phyloP scores from a whole-genome alignment of 2,113 vertebrate genomes.

The Donacobius atricapilla region DNA sequence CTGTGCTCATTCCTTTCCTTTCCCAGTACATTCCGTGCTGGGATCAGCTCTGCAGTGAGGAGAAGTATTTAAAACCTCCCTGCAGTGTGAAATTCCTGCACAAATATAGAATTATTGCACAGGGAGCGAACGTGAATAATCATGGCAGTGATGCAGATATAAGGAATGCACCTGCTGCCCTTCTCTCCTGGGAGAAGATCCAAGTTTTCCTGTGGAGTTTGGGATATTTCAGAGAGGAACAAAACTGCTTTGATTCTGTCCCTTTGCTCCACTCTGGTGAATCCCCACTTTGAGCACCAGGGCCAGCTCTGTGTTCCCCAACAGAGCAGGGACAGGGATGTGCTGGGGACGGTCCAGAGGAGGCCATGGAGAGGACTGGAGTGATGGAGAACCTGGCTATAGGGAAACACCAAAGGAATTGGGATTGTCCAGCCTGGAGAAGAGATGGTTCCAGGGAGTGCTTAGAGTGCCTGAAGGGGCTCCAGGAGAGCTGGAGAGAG shows the following conservation, averaged over 20 bases:
- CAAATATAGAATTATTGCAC: not conserved
- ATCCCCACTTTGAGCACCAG: not conserved
- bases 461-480: not conserved
- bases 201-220: not conserved
- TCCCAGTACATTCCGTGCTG: not conserved
- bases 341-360: not conserved
- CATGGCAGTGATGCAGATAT: not conserved
- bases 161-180: not conserved
- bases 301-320: not conserved
- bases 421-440: not conserved
- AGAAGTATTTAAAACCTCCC: not conserved
- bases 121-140: not conserved
- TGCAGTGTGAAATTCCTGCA: not conserved
- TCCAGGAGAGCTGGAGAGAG: not conserved
- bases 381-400: not conserved
- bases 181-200: not conserved
- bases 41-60: not conserved
- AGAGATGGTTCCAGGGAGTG: not conserved
- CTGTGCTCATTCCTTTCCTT: not conserved
- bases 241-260: not conserved
- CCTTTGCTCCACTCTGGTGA: not conserved
- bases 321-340: not conserved
- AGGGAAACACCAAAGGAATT: not conserved
- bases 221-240: not conserved
- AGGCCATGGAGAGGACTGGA: fast-evolving